Conservation (phyloP, 2,888 invertebrate genomes). For the Netelia fuscicornis region DNA sequence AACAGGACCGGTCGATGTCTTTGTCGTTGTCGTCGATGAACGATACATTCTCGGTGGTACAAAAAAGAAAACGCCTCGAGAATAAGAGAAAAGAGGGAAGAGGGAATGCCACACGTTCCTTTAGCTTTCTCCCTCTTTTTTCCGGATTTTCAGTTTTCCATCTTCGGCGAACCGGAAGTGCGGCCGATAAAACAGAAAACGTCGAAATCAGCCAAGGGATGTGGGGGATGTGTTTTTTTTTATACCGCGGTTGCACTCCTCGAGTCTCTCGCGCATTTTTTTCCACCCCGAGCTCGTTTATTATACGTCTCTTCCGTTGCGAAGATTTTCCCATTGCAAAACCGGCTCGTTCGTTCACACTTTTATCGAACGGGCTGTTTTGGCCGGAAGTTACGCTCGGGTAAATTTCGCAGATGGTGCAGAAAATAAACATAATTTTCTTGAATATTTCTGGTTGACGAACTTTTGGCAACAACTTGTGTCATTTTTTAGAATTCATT, state of each 20-base stretch:
- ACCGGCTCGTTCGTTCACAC: not conserved
- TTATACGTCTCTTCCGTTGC: conserved; percentile 23
- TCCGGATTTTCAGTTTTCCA: conserved; percentile 42
- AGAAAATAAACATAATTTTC: no score
- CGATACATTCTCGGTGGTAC: conserved; percentile 53
- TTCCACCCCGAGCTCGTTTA: conserved; percentile 16
- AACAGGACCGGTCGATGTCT: conserved; percentile 16
- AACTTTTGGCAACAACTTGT: not conserved
- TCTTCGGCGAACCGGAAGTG: conserved; percentile 42
- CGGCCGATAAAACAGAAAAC: conserved; percentile 45
- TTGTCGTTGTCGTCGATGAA: conserved; percentile 60
- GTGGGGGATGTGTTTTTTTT: conserved; percentile 4
- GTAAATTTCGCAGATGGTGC: not conserved
- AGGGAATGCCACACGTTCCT: conserved; percentile 17
- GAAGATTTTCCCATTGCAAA: conserved; percentile 7
- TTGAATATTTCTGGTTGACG: not conserved
- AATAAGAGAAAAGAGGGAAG: conserved; percentile 47
- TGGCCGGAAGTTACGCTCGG: not conserved
- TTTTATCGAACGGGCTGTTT: not conserved
- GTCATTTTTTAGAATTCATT: not conserved
- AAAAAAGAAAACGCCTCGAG: conserved; percentile 50
- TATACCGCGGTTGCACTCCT: not conserved
- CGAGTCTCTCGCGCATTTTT: conserved; percentile 12
- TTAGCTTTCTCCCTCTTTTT: conserved; percentile 16
- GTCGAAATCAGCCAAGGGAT: conserved; percentile 30